These are phyloP conservation scores for Cheilosia grossa DNA, from an alignment of 2,888 invertebrate genomes.

Conservation along the genomic window DNA sequence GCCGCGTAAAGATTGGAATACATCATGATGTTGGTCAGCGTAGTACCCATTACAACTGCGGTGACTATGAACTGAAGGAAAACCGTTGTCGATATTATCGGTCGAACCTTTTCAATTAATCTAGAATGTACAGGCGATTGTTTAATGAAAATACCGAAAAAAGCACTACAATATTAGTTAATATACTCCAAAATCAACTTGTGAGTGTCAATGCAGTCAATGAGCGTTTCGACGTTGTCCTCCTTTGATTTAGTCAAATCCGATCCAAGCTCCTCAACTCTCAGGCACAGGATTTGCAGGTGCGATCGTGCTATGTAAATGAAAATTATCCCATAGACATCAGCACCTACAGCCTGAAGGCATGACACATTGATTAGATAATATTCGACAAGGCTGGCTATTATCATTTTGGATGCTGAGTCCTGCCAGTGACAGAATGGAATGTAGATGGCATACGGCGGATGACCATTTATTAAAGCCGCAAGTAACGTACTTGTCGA, in stretches of 20 bases:
- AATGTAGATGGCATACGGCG: constrained; percentile 54
- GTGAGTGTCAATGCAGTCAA: constrained; percentile 49
- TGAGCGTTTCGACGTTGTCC: constrained; percentile 30
- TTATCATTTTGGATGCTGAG: constrained; percentile 24
- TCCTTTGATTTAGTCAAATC: constrained; percentile 31
- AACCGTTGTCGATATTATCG: constrained; percentile 76
- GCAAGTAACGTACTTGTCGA: constrained; percentile 27
- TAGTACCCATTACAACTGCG: constrained; percentile 74
- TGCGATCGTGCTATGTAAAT: constrained; percentile 58
- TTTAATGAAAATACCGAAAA: not conserved
- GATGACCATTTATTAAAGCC: constrained; percentile 40
- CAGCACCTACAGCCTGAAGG: constrained; percentile 40
- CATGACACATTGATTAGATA: constrained; percentile 43
- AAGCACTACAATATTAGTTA: too few species aligned
- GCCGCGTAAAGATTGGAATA: constrained; percentile 72
- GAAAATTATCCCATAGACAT: constrained; percentile 39
- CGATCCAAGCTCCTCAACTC: constrained; percentile 51
- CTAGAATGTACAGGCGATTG: constrained; percentile 26
- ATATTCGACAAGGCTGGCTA: constrained; percentile 47
- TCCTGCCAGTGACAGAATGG: constrained; percentile 59
- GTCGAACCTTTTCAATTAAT: constrained; percentile 57
- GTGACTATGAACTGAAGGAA: constrained; percentile 76
- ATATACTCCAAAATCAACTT: constrained; percentile 42
- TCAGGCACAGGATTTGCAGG: constrained; percentile 49
- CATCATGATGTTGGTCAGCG: constrained; percentile 76